phyloP scores from a whole-genome alignment of 2,797 vertebrate genomes.

The Alfaro cultratus region DNA sequence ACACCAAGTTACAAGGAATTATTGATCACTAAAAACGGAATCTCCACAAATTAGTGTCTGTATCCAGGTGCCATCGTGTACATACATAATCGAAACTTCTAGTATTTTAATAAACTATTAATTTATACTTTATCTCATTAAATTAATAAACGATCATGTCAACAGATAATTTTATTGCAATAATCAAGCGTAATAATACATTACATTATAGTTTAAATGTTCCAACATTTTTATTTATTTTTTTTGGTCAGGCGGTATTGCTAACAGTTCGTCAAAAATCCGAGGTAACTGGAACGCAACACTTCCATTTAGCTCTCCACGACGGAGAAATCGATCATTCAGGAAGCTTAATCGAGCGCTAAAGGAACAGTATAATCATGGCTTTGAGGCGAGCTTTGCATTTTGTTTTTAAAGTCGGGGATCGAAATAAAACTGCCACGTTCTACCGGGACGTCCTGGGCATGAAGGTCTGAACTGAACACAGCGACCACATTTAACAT shows the following conservation, averaged over 20 bases:
- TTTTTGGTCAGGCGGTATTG: not conserved
- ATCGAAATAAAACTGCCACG: constrained; percentile 82
- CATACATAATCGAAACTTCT: not conserved
- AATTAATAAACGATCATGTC: not conserved
- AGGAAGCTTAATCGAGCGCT: constrained; percentile 45
- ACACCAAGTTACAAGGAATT: too few species aligned
- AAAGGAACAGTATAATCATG: constrained; percentile 59
- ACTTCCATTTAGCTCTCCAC: constrained; percentile 12
- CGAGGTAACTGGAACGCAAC: not conserved
- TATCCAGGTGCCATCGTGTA: not conserved
- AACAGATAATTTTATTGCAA: not conserved
- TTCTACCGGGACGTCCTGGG: constrained; percentile 94
- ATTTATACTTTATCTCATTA: not conserved
- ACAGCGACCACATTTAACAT: not conserved
- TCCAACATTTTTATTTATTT: not conserved
- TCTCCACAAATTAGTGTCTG: not conserved
- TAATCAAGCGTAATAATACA: not conserved
- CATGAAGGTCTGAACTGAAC: constrained; percentile 81
- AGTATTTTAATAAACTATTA: not conserved
- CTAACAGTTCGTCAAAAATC: not conserved
- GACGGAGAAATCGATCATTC: constrained; percentile 56
- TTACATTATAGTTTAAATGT: not conserved
- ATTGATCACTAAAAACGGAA: too few species aligned
- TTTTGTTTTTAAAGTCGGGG: constrained; percentile 95
- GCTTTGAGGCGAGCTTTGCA: constrained; percentile 85